A percentile compares a stretch with the other conserved stretches of the same genome.
phyloP scores from a whole-genome alignment of 2,888 invertebrate genomes.

The Candidula unifasciata region DNA sequence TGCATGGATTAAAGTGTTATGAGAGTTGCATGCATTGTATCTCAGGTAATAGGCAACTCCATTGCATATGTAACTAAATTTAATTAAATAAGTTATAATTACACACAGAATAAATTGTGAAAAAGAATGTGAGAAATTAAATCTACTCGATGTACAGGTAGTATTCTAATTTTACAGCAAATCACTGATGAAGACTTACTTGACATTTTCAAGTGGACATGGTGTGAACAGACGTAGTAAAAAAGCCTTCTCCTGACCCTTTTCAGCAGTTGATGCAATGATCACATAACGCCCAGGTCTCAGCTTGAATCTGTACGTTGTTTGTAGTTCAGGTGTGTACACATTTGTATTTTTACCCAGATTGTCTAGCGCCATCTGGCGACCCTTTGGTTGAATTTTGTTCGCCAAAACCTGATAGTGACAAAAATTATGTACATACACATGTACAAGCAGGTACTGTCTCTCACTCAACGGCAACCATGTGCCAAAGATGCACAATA shows the following conservation, averaged over 20 bases:
- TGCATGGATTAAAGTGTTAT: too few relatives aligned
- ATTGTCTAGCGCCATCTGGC: constrained; percentile 55
- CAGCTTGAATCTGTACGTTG: constrained; percentile 61
- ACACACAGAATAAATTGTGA: too few relatives aligned
- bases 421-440: not conserved
- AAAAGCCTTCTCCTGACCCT: constrained; percentile 65
- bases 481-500: too few relatives aligned
- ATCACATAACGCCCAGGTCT: constrained; percentile 66
- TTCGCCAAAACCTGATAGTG: constrained; percentile 57
- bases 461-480: too few relatives aligned
- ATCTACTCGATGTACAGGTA: not conserved
- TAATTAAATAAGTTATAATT: too few relatives aligned
- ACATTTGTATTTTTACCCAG: constrained; percentile 63
- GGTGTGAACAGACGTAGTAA: constrained; percentile 65
- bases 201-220: constrained; percentile 59
- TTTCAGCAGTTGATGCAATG: constrained; percentile 65
- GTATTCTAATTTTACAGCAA: not conserved
- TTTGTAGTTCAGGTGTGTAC: constrained; percentile 62
- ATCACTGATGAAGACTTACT: constrained; percentile 53
- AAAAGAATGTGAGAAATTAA: too few relatives aligned
- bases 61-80: too few relatives aligned
- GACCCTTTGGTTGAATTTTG: constrained; percentile 25
- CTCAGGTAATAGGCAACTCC: too few relatives aligned
- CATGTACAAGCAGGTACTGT: not conserved
- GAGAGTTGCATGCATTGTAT: too few relatives aligned